Percentiles rank a stretch among this genome's conserved stretches.
Conservation (phyloP, 2,888 invertebrate genomes). For the Torymus texanus region DNA sequence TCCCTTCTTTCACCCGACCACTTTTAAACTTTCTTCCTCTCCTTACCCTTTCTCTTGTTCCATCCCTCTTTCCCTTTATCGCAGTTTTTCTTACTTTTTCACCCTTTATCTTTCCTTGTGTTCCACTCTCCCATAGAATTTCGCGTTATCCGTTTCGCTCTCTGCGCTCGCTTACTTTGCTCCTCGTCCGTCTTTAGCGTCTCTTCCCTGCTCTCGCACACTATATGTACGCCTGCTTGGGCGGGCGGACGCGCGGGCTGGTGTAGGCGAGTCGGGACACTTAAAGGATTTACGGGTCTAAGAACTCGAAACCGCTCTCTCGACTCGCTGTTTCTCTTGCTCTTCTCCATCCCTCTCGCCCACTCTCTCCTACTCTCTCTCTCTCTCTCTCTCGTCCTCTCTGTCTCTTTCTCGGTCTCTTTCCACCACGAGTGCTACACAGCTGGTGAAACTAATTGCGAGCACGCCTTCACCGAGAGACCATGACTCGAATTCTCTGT, state of each 20-base stretch:
- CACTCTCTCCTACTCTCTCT: slow-evolving; percentile 3
- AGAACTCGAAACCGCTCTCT: slow-evolving; percentile 64
- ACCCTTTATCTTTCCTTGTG: slow-evolving; percentile 36
- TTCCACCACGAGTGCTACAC: slow-evolving; percentile 22
- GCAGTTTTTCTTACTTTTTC: slow-evolving; percentile 52
- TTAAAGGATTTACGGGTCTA: slow-evolving; percentile 73
- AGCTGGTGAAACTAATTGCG: slow-evolving; percentile 56
- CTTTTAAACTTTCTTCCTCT: slow-evolving; percentile 41
- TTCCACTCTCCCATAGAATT: slow-evolving; percentile 5
- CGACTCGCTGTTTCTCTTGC: slow-evolving; percentile 30
- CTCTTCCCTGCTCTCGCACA: slow-evolving; percentile 53
- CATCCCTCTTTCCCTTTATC: slow-evolving; percentile 37
- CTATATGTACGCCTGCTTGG: slow-evolving; percentile 58
- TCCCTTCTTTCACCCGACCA: slow-evolving; percentile 5
- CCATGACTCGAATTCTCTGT: slow-evolving; percentile 55
- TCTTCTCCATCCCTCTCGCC: slow-evolving; percentile 24
- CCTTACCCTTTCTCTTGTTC: slow-evolving; percentile 41
- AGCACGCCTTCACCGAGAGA: slow-evolving; percentile 50
- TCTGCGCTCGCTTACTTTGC: slow-evolving; percentile 52
- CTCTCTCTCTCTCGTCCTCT: slow-evolving; percentile 8
- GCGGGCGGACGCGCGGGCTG: slow-evolving; percentile 45
- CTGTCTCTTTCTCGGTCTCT: slow-evolving; percentile 27
- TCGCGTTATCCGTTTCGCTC: slow-evolving; percentile 43
- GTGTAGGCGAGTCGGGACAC: slow-evolving; percentile 63
- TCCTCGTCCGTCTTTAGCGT: slow-evolving; percentile 57